Evolutionary conservation across 2,797 vertebrate genomes (phyloP), one percentile per base, ranked within the genome.

Genomic region (Semaprochilodus insignis): DNA sequence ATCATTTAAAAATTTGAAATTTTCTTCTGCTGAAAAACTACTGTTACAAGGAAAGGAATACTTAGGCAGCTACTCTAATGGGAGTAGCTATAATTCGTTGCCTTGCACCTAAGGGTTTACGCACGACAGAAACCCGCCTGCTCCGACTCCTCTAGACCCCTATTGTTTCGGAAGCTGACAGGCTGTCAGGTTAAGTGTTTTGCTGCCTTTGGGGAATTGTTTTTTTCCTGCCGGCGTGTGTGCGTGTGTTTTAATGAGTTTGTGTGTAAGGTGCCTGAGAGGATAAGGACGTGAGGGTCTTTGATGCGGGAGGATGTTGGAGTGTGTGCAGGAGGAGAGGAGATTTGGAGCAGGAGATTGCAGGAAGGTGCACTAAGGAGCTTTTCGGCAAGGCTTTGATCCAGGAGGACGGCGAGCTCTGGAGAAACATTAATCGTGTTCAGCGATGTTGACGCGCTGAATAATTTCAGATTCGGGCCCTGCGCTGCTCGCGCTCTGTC

Each of bases 381-480:
- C 85, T 87, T 90, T 87, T 54, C 44, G 83, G 51, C 70, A 51
- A 74, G 59, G 67, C 81, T 89, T 88, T 88, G 73, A 87, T 90
- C 85, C 81, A 25, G 54, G 14, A 15, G 67, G 81, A 80, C 80
- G 74, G 65, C 48, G 40, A 44, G 65, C 70, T 27, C 81, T 78
- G 70, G 77, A 77, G 77, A 83, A 85, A 83, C 77, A 87, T 85
- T 83, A 85, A 73, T 87, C 80, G 78, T 80, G 80, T 84, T 80
- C 80, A 76, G 80, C 71, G 77, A 79, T 60, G 80, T 78, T 76
- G 69, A 79, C 66, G 78, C 59, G 74, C 80, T 85, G 83, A 88
- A 88, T 88, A 87, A 87, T 88, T 88, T 74, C 57, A 51, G 78
- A 62, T 65, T 77, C 60, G 74, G 57, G 23, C 63, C 74, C 59